These are phyloP conservation scores for Hippocampus mohnikei DNA, from an alignment of 2,113 vertebrate genomes.

Conservation along the genomic window DNA sequence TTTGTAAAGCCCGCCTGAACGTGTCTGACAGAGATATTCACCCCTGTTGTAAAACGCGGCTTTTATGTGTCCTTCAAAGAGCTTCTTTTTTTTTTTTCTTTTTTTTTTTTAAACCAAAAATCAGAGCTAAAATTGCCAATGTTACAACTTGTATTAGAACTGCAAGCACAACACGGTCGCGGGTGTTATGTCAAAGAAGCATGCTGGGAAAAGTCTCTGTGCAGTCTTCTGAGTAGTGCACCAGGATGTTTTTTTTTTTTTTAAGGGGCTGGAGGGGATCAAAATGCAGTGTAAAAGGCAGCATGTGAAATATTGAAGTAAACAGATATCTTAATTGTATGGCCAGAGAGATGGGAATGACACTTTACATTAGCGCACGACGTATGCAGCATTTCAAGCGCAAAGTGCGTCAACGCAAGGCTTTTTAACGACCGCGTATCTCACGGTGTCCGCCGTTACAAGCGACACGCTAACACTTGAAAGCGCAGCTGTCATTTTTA, in stretches of 20 bases:
- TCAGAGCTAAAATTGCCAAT: neutral
- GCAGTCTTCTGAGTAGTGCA: too few relatives aligned
- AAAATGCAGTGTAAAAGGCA: neutral
- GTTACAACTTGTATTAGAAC: too few relatives aligned
- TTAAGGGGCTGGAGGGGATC: too few relatives aligned
- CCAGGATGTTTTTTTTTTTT: too few relatives aligned
- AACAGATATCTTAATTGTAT: neutral
- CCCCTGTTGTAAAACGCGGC: neutral
- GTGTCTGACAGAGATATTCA: neutral
- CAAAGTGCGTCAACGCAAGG: constrained; percentile 35
- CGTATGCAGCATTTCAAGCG: too few relatives aligned
- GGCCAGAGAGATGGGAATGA: constrained; percentile 4
- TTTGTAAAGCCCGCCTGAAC: constrained; percentile 21
- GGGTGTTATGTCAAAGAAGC: too few relatives aligned
- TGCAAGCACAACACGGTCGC: too few relatives aligned
- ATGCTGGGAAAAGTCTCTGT: too few relatives aligned
- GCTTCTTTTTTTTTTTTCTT: neutral
- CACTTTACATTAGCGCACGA: constrained; percentile 7
- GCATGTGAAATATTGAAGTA: neutral
- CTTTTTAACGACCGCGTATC: constrained; percentile 40
- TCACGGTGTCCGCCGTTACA: constrained; percentile 36
- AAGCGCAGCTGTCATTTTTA: constrained; percentile 59
- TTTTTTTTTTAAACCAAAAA: neutral
- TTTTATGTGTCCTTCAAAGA: neutral
- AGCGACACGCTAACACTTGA: constrained; percentile 45